Conservation (phyloP, 2,797 vertebrate species). For the Macropus fuliginosus region DNA sequence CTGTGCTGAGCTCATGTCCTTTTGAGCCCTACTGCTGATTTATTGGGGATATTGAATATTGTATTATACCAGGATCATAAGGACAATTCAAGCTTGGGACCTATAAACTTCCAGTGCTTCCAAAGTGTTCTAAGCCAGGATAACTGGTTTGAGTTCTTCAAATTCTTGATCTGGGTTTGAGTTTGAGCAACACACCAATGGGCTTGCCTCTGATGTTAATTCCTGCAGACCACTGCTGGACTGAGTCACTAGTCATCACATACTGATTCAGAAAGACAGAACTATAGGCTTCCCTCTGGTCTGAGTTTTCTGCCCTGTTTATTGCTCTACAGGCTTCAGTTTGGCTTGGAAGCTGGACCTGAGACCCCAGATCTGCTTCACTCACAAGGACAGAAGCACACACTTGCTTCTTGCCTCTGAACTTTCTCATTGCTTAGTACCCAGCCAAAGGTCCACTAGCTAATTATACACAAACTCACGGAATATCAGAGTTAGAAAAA, state of each 20-base stretch:
- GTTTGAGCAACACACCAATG: neutral
- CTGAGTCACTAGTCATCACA: neutral
- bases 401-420: neutral
- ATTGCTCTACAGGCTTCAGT: neutral
- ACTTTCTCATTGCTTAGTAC: neutral
- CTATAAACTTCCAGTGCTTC: neutral
- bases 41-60: neutral
- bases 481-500: neutral
- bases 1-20: neutral
- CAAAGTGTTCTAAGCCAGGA: neutral
- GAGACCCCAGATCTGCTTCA: neutral
- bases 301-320: neutral
- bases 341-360: neutral
- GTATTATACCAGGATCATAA: neutral
- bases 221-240: neutral
- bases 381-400: neutral
- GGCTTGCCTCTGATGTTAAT: neutral
- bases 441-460: neutral
- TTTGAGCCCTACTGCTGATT: neutral
- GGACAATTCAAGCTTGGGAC: neutral
- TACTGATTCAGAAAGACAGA: neutral
- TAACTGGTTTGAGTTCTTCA: neutral
- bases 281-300: neutral
- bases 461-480: neutral
- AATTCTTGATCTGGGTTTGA: neutral